Evolutionary conservation across 1,140 invertebrate genomes (phyloP).

Genomic region (Piezodorus guildinii): DNA sequence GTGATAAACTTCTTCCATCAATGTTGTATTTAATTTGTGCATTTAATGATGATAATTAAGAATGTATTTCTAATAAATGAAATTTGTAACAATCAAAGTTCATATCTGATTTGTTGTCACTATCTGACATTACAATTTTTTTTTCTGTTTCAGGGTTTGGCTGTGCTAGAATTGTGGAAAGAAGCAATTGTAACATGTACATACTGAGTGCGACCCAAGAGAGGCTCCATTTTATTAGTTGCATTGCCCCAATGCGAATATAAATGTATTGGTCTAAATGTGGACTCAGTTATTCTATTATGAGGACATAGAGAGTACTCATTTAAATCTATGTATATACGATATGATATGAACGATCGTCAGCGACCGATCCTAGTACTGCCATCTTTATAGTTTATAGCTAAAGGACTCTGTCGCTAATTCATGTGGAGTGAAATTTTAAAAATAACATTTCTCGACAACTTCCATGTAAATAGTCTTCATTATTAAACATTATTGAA

Average conservation of each 20-base stretch:
- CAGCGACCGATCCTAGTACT: background rate
- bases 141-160: too few species aligned
- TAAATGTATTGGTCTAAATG: background rate
- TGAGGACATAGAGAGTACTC: background rate
- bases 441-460: background rate
- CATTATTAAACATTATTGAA: background rate
- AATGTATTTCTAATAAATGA: too few species aligned
- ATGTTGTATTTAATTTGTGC: too few species aligned
- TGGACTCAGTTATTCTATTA: background rate
- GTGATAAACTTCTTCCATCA: too few species aligned
- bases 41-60: too few species aligned
- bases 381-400: background rate
- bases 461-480: constrained; percentile 12
- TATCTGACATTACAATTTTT: too few species aligned
- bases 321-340: background rate
- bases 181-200: too few species aligned
- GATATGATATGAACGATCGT: background rate
- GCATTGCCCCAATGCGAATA: too few species aligned
- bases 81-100: too few species aligned
- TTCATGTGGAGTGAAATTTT: background rate
- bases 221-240: too few species aligned
- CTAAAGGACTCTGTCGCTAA: background rate
- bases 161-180: too few species aligned
- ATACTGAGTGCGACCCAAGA: too few species aligned
- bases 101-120: background rate